These are phyloP conservation scores for Coelinius sp. DNA, from an alignment of 2,888 invertebrate species.

Conservation along the genomic window DNA sequence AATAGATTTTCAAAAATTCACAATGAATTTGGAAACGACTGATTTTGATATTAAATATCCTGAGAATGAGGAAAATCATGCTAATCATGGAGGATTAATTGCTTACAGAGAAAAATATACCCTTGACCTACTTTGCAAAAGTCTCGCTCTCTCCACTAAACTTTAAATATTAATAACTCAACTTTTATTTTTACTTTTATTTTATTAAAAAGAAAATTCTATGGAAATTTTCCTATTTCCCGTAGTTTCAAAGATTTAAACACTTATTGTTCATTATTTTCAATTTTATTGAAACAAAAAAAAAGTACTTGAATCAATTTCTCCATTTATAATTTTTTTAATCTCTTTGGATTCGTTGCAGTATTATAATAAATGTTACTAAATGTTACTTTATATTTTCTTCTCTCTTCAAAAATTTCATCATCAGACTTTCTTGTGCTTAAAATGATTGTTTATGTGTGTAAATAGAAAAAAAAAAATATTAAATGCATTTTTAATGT, in stretches of 20 bases:
- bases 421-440: not conserved
- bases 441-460: not conserved
- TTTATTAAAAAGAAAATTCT: no score
- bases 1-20: constrained; percentile 62
- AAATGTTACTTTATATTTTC: not conserved
- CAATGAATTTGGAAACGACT: constrained; percentile 58
- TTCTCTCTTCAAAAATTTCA: not conserved
- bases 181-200: no score
- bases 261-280: not conserved
- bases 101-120: constrained; percentile 70
- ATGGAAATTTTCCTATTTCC: not conserved
- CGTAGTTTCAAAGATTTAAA: no score
- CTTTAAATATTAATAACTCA: no score
- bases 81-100: constrained; percentile 74
- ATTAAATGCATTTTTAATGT: not conserved
- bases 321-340: not conserved
- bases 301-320: no score
- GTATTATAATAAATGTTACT: not conserved
- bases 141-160: constrained; percentile 33
- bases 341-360: not conserved
- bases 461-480: not conserved
- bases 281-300: not conserved
- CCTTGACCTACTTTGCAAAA: constrained; percentile 55
- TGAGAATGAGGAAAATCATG: constrained; percentile 61
- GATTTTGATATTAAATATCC: constrained; percentile 60